These are phyloP conservation scores for Muntiacus muntjak DNA, from an alignment of 2,113 vertebrate genomes.

Conservation along the genomic window DNA sequence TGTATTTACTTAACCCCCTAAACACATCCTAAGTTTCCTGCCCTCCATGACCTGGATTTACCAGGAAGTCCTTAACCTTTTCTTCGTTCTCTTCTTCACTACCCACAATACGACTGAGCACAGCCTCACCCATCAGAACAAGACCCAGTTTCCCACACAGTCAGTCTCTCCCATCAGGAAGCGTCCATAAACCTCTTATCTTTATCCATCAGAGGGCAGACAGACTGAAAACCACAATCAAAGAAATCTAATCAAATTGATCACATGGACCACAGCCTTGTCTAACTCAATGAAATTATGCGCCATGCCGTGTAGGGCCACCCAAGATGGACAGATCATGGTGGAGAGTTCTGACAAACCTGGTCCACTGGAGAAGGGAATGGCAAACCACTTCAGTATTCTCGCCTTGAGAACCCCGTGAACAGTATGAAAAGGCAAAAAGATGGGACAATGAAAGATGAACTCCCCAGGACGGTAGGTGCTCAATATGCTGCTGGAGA, in stretches of 20 bases:
- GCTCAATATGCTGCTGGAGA: background rate
- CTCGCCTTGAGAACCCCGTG: background rate
- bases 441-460: background rate
- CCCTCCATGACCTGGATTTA: background rate
- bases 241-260: background rate
- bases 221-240: background rate
- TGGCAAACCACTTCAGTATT: background rate
- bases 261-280: background rate
- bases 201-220: background rate
- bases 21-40: background rate
- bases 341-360: background rate
- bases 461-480: background rate
- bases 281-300: background rate
- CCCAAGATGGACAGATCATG: background rate
- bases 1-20: background rate
- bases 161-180: background rate
- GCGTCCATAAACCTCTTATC: background rate
- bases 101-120: constrained; percentile 86
- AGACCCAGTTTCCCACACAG: background rate
- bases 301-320: background rate
- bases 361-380: background rate
- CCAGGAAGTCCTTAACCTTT: constrained; percentile 80
- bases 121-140: background rate
- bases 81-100: constrained; percentile 90
- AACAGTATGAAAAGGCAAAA: background rate